Conservation (phyloP, 2,888 invertebrate species). For the Acrocyrtus sp. region DNA sequence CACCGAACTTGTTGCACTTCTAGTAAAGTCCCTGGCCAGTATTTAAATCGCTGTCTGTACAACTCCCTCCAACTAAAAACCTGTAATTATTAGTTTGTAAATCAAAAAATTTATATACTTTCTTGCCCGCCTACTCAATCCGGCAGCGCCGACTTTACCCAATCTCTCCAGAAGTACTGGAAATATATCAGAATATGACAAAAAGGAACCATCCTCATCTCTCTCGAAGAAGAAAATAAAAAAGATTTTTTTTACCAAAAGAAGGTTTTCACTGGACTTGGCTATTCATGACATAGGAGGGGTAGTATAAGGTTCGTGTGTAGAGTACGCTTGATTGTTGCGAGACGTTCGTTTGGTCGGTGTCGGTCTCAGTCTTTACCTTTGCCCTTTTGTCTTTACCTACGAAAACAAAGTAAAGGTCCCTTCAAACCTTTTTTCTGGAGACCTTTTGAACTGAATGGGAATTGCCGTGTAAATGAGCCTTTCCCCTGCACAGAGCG, state of each 20-base stretch:
- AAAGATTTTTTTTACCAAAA: constrained; percentile 23
- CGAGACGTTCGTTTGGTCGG: no score
- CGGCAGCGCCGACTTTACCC: constrained; percentile 57
- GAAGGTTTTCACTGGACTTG: no score
- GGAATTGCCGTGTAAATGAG: constrained; percentile 37
- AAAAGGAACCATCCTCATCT: no score
- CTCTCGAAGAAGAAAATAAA: constrained; percentile 4
- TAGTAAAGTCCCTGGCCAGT: no score
- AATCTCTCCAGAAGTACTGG: no score
- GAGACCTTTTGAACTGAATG: constrained; percentile 44
- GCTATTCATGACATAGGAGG: no score
- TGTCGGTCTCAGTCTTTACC: constrained; percentile 26
- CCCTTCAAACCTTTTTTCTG: constrained; percentile 35
- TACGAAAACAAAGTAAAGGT: constrained; percentile 31
- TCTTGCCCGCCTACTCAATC: constrained; percentile 55
- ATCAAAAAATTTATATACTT: constrained; percentile 61
- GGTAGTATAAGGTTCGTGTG: no score
- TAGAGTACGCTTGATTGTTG: no score
- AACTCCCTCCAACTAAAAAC: constrained; percentile 50
- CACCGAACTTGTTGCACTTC: background rate
- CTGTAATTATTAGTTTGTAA: constrained; percentile 64
- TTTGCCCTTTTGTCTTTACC: constrained; percentile 33
- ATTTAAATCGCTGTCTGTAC: constrained; percentile 36
- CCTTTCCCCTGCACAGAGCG: constrained; percentile 11
- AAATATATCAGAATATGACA: no score